Percentiles rank a stretch among this genome's conserved stretches.
These are phyloP conservation scores for Halcyon badia DNA, from an alignment of 2,797 vertebrate species.

Conservation along the genomic window DNA sequence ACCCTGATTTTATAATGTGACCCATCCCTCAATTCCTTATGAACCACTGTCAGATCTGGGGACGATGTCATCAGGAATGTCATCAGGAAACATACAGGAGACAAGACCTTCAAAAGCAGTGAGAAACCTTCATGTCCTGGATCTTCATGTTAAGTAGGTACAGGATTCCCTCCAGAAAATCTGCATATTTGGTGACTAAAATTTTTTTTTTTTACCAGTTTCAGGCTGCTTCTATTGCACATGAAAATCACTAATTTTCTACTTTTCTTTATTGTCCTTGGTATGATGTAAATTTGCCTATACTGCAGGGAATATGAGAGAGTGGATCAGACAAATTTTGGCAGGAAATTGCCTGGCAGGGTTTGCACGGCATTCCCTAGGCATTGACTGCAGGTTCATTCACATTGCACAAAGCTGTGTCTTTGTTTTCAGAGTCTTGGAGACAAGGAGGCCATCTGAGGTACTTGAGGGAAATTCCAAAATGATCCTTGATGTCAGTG, in stretches of 20 bases:
- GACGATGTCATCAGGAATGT: neutral
- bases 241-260: neutral
- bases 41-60: neutral
- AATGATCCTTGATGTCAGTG: neutral
- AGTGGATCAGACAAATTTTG: neutral
- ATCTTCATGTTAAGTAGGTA: neutral
- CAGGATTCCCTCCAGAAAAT: neutral
- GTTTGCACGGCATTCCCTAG: neutral
- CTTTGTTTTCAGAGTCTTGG: neutral
- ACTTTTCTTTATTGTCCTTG: neutral
- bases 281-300: neutral
- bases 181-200: neutral
- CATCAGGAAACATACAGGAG: neutral
- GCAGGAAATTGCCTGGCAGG: neutral
- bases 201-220: neutral
- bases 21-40: neutral
- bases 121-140: neutral
- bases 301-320: neutral
- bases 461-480: neutral
- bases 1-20: neutral
- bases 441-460: neutral
- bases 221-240: neutral
- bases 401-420: neutral
- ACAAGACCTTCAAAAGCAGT: neutral
- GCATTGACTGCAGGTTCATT: neutral